Percentiles rank a stretch among this genome's conserved stretches.
phyloP scores from a whole-genome alignment of 30 jellyfish, hydroid and myxozoan genomes.

The Mastigias papua region DNA sequence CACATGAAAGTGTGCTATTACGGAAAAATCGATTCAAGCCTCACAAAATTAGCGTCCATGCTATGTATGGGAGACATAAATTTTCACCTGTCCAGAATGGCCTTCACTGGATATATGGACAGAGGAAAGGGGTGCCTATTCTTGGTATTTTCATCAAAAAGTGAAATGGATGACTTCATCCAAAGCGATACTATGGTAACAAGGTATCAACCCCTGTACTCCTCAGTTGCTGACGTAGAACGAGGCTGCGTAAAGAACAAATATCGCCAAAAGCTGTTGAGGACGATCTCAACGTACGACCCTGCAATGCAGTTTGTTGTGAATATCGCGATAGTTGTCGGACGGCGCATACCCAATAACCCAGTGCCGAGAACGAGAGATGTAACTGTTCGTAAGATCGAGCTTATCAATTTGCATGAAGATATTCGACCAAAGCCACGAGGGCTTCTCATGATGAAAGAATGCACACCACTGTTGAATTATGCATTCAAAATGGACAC shows the following conservation, averaged over 20 bases:
- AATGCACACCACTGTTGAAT: constrained; percentile 15
- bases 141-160: constrained; percentile 60
- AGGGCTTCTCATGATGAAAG: constrained; percentile 16
- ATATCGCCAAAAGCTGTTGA: constrained; percentile 51
- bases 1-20: constrained; percentile 77
- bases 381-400: constrained; percentile 77
- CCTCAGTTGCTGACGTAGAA: constrained; percentile 61
- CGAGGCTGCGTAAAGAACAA: constrained; percentile 61
- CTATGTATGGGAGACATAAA: constrained; percentile 21
- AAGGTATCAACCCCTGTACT: constrained; percentile 67
- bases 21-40: constrained; percentile 72
- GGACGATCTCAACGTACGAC: constrained; percentile 53
- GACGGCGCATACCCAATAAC: constrained; percentile 63
- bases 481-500: background rate
- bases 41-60: constrained; percentile 10
- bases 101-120: constrained; percentile 35
- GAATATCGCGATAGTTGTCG: constrained; percentile 82
- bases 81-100: constrained; percentile 27
- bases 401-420: constrained; percentile 2
- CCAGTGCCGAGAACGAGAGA: constrained; percentile 91
- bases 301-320: constrained; percentile 78
- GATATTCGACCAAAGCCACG: constrained; percentile 17
- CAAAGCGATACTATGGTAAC: background rate
- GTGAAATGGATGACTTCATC: constrained; percentile 46
- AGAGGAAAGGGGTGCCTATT: constrained; percentile 86